Evolutionary conservation across 2,797 vertebrate genomes (phyloP).

Genomic region (Prionace glauca): DNA sequence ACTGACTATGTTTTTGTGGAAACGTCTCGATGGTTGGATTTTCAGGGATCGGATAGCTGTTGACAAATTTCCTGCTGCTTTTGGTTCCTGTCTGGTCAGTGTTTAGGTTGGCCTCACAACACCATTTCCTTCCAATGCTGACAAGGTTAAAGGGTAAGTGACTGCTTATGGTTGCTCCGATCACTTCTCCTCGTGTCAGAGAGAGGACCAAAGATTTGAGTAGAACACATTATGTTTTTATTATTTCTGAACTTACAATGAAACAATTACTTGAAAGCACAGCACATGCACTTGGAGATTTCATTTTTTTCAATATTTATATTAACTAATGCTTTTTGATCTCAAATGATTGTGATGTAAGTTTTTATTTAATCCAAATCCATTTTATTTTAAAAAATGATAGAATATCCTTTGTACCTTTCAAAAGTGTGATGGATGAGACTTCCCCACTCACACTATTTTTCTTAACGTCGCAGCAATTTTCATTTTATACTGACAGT

Average conservation of each 20-base stretch:
- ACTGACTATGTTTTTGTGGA: conserved; percentile 16
- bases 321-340: neutral
- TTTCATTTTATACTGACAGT: neutral
- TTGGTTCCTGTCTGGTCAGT: conserved; percentile 33
- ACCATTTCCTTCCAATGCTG: conserved; percentile 26
- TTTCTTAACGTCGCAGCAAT: neutral
- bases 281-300: neutral
- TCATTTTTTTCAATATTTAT: neutral
- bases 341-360: neutral
- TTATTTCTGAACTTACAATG: neutral
- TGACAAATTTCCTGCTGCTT: conserved; percentile 33
- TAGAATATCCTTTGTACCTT: neutral
- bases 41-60: conserved; percentile 25
- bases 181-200: neutral
- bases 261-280: neutral
- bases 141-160: conserved; percentile 26
- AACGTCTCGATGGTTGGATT: neutral
- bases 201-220: too few relatives aligned
- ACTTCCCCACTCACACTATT: neutral
- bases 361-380: neutral
- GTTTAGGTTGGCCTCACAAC: conserved; percentile 31
- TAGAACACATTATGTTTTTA: neutral
- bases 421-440: neutral
- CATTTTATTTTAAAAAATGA: neutral
- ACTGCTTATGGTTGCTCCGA: neutral